Evolutionary conservation across 2,888 invertebrate genomes (phyloP).

Genomic region (Spialia ferax): DNA sequence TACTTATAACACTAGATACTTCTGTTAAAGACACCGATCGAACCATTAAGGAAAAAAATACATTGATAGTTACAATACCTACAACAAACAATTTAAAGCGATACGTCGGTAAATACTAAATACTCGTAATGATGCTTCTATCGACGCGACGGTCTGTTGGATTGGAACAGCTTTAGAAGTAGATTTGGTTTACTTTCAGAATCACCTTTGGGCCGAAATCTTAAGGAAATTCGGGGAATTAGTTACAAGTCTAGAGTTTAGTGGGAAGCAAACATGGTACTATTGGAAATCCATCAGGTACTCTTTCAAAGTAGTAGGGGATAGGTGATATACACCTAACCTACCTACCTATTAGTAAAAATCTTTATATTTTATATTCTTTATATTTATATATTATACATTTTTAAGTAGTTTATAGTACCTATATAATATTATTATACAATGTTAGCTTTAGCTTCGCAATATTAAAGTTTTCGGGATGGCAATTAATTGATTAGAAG

Average conservation of each 20-base stretch:
- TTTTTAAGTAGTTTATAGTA: too few relatives aligned
- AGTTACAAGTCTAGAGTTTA: slow-evolving; percentile 63
- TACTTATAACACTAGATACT: too few relatives aligned
- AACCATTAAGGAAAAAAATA: too few relatives aligned
- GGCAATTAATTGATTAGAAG: slow-evolving; percentile 31
- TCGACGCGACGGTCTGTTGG: neutral
- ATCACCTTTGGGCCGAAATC: slow-evolving; percentile 72
- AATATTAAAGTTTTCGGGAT: slow-evolving; percentile 26
- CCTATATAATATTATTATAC: slow-evolving; percentile 43
- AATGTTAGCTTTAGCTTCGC: slow-evolving; percentile 46
- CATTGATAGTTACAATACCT: too few relatives aligned
- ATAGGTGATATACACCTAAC: slow-evolving; percentile 55
- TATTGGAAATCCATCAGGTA: slow-evolving; percentile 82
- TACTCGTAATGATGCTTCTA: too few relatives aligned
- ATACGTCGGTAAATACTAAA: neutral
- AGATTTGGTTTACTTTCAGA: slow-evolving; percentile 80
- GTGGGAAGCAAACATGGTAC: slow-evolving; percentile 75
- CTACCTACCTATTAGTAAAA: neutral
- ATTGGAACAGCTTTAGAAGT: slow-evolving; percentile 14
- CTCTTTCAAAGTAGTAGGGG: slow-evolving; percentile 65
- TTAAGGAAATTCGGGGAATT: slow-evolving; percentile 76
- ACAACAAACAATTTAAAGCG: neutral
- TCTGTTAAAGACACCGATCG: too few relatives aligned
- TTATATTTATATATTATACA: too few relatives aligned
- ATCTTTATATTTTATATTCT: slow-evolving; percentile 18